Evolutionary conservation across 2,797 vertebrate genomes (phyloP), one percentile per base, ranked within the genome.

Genomic region (Chanos chanos): DNA sequence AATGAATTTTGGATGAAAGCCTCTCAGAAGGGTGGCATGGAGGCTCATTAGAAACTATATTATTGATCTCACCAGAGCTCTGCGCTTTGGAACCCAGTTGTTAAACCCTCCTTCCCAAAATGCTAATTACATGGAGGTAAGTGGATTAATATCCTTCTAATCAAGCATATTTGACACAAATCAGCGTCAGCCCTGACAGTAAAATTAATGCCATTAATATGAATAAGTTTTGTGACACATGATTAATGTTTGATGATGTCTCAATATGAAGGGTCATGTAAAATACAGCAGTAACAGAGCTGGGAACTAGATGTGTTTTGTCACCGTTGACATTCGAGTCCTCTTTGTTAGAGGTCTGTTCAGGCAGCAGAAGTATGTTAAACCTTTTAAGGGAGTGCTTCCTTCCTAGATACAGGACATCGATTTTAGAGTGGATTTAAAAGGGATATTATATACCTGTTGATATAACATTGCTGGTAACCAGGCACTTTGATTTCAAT

Each of bases 1-100:
- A 89, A 91, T 90, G 69, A 84, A 90, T 89, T 88, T 89, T 86
- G 82, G 76, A 90, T 90, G 85, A 84, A 87, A 86, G 84, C 74
- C 54, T 79, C 86, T 66, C 86, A 82, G 83, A 69, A 76, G 85
- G 85, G 83, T 81, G 76, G 74, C 70, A 70, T 75, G 73, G 80
- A 36, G 71, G 77, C 82, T 88, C 83, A 88, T 89, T 89, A 89
- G 74, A 61, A 76, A 64, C 78, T 90, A 75, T 87, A 90, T 89
- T 89, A 89, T 89, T 89, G 86, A 90, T 89, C 81, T 83, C 77
- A 81, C 72, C 85, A 83, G 84, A 70, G 72, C 69, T 77, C 81
- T 77, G 59, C 47, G 73, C 79, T 72, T 68, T 77, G 75, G 75
- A 86, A 79, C 72, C 72, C 72, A 75, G 71, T 78, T 77, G 80